Evolutionary conservation across 2,113 vertebrate genomes (phyloP).

Genomic region (Xyliphius kryptos): DNA sequence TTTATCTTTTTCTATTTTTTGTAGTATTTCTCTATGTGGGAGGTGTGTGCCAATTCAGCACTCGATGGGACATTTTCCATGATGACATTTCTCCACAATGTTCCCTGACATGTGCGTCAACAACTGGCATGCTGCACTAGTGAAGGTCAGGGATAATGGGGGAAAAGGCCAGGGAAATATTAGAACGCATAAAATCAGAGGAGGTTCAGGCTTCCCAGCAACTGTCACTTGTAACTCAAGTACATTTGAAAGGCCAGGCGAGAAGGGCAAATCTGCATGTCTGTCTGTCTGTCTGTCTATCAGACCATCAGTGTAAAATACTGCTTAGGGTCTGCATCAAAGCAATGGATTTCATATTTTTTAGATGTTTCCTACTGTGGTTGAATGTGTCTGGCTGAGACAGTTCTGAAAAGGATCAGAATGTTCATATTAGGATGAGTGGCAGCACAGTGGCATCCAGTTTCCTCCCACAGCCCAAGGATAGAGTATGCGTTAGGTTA

Average conservation of each 20-base stretch:
- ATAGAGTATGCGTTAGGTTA: too few relatives aligned
- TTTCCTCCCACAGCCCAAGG: too few relatives aligned
- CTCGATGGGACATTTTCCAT: conserved; percentile 44
- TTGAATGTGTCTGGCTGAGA: too few relatives aligned
- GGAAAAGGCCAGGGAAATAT: conserved; percentile 47
- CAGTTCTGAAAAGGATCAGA: too few relatives aligned
- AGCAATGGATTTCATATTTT: too few relatives aligned
- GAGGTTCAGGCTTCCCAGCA: conserved; percentile 21
- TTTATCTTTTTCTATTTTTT: too few relatives aligned
- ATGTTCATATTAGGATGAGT: too few relatives aligned
- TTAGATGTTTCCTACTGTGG: too few relatives aligned
- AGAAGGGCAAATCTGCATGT: conserved; percentile 10
- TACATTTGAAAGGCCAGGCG: conserved; percentile 38
- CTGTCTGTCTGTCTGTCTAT: conserved; percentile 11
- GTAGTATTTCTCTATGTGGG: too few relatives aligned
- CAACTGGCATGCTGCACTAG: conserved; percentile 35
- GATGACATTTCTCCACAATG: conserved; percentile 47
- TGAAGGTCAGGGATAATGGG: conserved; percentile 47
- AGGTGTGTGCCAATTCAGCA: too few relatives aligned
- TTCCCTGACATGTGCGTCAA: conserved; percentile 43
- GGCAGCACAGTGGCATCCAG: too few relatives aligned
- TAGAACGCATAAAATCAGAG: conserved; percentile 40
- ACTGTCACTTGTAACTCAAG: conserved; percentile 41
- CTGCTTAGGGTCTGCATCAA: too few relatives aligned
- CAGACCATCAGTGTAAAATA: conserved; percentile 6